Conservation (phyloP, 1,140 invertebrate genomes). For the Eumaeus atala region DNA sequence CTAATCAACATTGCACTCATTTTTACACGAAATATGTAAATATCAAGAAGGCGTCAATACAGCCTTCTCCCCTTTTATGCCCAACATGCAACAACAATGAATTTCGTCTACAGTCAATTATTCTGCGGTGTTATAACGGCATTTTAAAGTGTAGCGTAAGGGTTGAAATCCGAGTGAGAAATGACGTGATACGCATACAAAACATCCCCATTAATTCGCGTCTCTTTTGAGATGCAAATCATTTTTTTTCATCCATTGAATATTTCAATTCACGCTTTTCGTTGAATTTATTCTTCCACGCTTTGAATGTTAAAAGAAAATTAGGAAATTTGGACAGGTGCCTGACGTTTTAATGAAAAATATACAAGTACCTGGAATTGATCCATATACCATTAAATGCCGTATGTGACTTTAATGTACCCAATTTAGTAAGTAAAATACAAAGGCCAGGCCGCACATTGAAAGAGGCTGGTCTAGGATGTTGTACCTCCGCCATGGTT, state of each 20-base stretch:
- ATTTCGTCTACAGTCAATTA: conserved; percentile 29
- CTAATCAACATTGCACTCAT: too few relatives aligned
- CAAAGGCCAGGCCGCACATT: too few relatives aligned
- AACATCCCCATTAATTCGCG: conserved; percentile 61
- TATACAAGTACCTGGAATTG: too few relatives aligned
- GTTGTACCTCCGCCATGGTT: too few relatives aligned
- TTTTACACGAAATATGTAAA: too few relatives aligned
- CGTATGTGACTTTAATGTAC: conserved; percentile 1
- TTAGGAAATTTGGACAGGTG: conserved; percentile 30
- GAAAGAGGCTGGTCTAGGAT: too few relatives aligned
- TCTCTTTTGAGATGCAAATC: conserved; percentile 71
- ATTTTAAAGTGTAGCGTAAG: conserved; percentile 47
- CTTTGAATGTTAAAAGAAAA: conserved; percentile 46
- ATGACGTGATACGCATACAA: conserved; percentile 62
- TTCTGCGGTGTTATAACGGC: conserved; percentile 29
- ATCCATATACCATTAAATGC: background rate
- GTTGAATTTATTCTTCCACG: conserved; percentile 54
- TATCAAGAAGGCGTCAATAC: too few relatives aligned
- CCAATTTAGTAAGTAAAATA: background rate
- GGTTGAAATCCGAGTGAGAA: conserved; percentile 52
- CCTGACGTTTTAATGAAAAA: conserved; percentile 26
- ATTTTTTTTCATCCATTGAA: conserved; percentile 67
- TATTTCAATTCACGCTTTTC: conserved; percentile 60
- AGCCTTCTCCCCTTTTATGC: too few relatives aligned
- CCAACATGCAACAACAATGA: too few relatives aligned